Percentiles rank a stretch among this genome's conserved stretches.
phyloP scores from a whole-genome alignment of 2,113 vertebrate genomes.

The Serilophus lunatus region DNA sequence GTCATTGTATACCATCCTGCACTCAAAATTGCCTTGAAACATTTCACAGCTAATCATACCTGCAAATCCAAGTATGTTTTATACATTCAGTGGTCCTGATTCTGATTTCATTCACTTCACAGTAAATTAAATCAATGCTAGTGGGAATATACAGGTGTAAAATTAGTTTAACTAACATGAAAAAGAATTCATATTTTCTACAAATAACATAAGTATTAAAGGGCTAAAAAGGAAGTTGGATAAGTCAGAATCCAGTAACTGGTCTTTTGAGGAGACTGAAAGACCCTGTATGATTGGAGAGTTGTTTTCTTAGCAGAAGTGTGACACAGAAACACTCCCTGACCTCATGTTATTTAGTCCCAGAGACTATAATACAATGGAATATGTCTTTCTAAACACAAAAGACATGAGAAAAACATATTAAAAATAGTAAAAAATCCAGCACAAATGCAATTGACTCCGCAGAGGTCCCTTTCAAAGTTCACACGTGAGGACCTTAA shows the following conservation, averaged over 20 bases:
- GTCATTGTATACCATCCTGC: not conserved
- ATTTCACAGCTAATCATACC: slow-evolving; percentile 44
- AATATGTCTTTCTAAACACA: not conserved
- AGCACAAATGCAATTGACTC: not conserved
- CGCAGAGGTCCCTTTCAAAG: not conserved
- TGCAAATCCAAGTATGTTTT: not conserved
- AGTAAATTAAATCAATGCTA: slow-evolving; percentile 21
- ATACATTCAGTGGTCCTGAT: slow-evolving; percentile 18
- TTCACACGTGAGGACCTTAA: not conserved
- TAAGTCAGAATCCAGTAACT: slow-evolving; percentile 5
- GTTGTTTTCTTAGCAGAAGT: not conserved
- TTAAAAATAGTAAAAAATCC: not conserved
- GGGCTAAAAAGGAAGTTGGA: not conserved
- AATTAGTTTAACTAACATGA: slow-evolving; percentile 23
- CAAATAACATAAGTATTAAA: not conserved
- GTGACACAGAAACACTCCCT: not conserved
- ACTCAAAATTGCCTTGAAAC: not conserved
- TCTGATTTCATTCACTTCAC: slow-evolving; percentile 35
- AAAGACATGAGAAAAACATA: not conserved
- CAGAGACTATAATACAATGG: not conserved
- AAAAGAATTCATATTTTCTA: slow-evolving; percentile 1
- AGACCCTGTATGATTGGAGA: not conserved
- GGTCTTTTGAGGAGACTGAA: not conserved
- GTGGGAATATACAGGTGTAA: slow-evolving; percentile 41
- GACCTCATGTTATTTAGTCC: not conserved